A percentile compares a stretch with the other conserved stretches of the same genome.
Conservation (phyloP, 2,888 invertebrate species). For the Tholera decimalis region DNA sequence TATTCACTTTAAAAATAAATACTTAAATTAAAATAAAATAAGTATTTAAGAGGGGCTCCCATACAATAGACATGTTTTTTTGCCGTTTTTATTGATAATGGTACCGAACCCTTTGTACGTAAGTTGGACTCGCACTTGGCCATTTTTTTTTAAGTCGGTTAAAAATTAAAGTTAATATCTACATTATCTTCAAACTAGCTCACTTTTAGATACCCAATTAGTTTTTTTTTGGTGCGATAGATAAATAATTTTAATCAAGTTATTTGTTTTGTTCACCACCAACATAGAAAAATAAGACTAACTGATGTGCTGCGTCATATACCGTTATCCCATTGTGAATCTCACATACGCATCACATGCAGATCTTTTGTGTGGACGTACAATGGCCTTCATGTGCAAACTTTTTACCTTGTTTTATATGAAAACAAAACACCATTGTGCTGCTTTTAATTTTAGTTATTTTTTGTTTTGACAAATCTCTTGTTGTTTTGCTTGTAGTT, state of each 20-base stretch:
- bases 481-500: conserved; percentile 2
- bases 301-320: conserved; percentile 1
- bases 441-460: conserved; percentile 46
- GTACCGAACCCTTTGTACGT: too few species aligned
- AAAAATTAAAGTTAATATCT: neutral
- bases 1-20: too few species aligned
- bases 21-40: too few species aligned
- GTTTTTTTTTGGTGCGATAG: too few species aligned
- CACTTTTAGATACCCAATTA: neutral
- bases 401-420: conserved; percentile 72
- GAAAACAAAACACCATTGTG: conserved; percentile 71
- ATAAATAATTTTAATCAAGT: too few species aligned
- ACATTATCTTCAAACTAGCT: too few species aligned
- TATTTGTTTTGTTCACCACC: neutral
- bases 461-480: conserved; percentile 24
- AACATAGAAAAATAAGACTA: neutral
- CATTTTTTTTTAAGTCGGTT: too few species aligned
- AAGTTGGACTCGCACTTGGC: too few species aligned
- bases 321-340: conserved; percentile 27
- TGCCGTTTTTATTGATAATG: too few species aligned
- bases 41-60: too few species aligned
- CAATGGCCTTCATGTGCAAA: conserved; percentile 73
- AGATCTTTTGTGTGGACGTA: conserved; percentile 67
- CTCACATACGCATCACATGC: conserved; percentile 66
- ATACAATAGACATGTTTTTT: too few species aligned